These are phyloP conservation scores for Adelges cooleyi DNA, from an alignment of 1,140 invertebrate species.

Conservation along the genomic window DNA sequence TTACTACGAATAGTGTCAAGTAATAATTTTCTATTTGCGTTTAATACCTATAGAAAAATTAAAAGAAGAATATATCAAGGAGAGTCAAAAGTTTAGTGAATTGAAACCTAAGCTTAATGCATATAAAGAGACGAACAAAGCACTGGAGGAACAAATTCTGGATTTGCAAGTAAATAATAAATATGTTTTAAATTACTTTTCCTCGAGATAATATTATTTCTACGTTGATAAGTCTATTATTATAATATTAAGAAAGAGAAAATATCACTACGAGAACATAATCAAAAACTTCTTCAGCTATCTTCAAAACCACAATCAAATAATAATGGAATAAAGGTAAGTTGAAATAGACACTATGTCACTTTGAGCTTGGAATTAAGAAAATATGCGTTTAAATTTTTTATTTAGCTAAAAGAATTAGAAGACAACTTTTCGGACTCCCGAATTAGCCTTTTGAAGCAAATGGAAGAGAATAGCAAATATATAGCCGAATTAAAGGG, in stretches of 20 bases:
- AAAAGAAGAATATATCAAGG: not conserved
- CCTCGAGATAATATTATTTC: not conserved
- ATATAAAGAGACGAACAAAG: constrained; percentile 16
- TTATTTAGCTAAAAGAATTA: constrained; percentile 16
- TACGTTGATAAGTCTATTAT: not conserved
- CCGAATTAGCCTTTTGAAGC: not conserved
- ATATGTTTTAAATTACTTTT: not conserved
- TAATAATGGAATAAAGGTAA: constrained; percentile 9
- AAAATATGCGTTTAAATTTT: not conserved
- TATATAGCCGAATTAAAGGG: constrained; percentile 15
- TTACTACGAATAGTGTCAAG: too few species aligned
- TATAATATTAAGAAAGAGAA: constrained; percentile 3
- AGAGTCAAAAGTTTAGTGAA: constrained; percentile 1
- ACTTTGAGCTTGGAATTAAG: not conserved
- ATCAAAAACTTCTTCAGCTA: constrained; percentile 15
- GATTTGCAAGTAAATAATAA: constrained; percentile 14
- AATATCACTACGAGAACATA: constrained; percentile 2
- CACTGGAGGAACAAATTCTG: constrained; percentile 23
- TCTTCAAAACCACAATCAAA: constrained; percentile 9
- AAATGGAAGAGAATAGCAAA: constrained; percentile 26
- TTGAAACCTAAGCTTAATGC: not conserved
- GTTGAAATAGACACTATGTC: not conserved
- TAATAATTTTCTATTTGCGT: not conserved
- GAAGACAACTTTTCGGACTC: constrained; percentile 12
- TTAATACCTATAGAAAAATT: not conserved